Conservation (phyloP, 2,113 vertebrate genomes). For the Podarcis muralis region DNA sequence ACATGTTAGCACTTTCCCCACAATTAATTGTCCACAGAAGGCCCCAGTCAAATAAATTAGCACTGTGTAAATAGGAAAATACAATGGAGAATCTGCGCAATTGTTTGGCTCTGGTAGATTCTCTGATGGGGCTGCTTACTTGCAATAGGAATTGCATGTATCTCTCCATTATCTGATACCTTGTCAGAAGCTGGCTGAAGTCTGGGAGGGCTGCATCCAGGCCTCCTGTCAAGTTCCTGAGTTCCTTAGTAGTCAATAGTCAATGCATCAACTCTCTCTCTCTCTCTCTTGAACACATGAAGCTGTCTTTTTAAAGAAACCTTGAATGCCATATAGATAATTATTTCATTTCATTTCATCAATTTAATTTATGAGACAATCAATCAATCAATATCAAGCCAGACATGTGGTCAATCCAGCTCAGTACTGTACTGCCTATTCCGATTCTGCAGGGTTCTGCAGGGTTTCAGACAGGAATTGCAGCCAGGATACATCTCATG, state of each 20-base stretch:
- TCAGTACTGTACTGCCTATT: too few species aligned
- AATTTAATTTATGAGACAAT: too few species aligned
- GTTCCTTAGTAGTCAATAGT: neutral
- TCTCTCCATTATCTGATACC: neutral
- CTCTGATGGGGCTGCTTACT: too few species aligned
- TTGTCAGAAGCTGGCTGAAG: neutral
- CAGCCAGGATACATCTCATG: too few species aligned
- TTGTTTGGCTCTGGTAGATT: neutral
- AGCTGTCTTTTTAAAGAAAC: neutral
- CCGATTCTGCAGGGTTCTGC: too few species aligned
- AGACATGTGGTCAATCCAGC: too few species aligned
- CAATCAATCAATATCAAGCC: too few species aligned
- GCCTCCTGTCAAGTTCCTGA: neutral
- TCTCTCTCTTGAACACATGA: neutral
- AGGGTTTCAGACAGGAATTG: too few species aligned
- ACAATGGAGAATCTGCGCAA: neutral
- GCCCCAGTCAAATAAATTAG: neutral
- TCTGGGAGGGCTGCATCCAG: neutral
- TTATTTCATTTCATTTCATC: too few species aligned
- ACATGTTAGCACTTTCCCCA: conserved; percentile 1
- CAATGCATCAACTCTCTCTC: neutral
- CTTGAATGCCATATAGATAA: too few species aligned
- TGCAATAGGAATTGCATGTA: neutral
- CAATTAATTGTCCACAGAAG: neutral
- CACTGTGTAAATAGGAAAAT: conserved; percentile 9